Conservation (phyloP, 2,888 invertebrate genomes). For the Andrena praecox region DNA sequence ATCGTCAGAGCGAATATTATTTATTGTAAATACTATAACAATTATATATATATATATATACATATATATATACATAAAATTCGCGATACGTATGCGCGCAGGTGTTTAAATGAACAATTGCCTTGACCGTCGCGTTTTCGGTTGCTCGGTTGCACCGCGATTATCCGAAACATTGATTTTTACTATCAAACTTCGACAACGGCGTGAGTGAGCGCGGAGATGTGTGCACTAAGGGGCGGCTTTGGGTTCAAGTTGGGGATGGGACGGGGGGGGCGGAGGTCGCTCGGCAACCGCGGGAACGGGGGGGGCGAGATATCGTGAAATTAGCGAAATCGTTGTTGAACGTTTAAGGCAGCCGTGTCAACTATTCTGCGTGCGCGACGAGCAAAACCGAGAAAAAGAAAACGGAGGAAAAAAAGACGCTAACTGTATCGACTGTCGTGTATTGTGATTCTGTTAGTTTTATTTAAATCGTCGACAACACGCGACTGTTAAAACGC, state of each 20-base stretch:
- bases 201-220: too few relatives aligned
- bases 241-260: too few relatives aligned
- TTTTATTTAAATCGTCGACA: constrained; percentile 51
- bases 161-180: constrained; percentile 45
- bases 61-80: constrained; percentile 48
- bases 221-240: too few relatives aligned
- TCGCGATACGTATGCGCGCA: constrained; percentile 65
- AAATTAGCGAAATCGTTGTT: constrained; percentile 59
- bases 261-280: neutral
- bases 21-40: constrained; percentile 70
- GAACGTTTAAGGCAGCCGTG: constrained; percentile 55
- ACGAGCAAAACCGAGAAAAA: neutral
- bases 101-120: constrained; percentile 64
- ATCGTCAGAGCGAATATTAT: constrained; percentile 63
- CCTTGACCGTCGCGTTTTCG: constrained; percentile 53
- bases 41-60: constrained; percentile 51
- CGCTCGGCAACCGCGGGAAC: constrained; percentile 32
- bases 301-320: constrained; percentile 38
- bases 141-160: constrained; percentile 30
- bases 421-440: constrained; percentile 55
- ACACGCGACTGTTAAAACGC: constrained; percentile 36
- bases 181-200: constrained; percentile 27
- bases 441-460: constrained; percentile 57
- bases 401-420: constrained; percentile 11
- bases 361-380: constrained; percentile 55